Evolutionary conservation across 2,888 invertebrate genomes (phyloP), one percentile per base, ranked within the genome.

Genomic region (Nemotelus nigrinus): DNA sequence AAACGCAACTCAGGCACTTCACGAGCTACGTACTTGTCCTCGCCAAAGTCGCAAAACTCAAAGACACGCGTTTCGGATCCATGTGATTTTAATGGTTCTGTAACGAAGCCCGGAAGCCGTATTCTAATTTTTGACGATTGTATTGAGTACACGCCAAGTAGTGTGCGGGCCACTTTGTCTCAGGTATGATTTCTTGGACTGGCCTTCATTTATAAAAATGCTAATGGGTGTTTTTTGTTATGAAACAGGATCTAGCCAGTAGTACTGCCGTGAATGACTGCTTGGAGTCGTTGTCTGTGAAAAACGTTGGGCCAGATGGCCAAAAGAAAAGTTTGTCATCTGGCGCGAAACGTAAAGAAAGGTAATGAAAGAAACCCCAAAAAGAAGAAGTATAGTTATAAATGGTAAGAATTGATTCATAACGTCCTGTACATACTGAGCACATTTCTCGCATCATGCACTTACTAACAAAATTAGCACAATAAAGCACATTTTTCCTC

Each of bases 301-400:
- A 25, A 55, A 44, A 47, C 8, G 8, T 55, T 53, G 41, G 53
- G 68, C 44, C 60, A 25, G 65, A 63, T 41, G 48, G 45, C 5
- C 71, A 55, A 53, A 65, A 65, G n/a, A 65, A 65, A 47, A 57
- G 55, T 43, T 10, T 67, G 65, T 67, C 67, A 68, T 39, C 63
- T 39, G 78, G 77, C 44, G 60, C 53, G 25, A 78, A 78, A 63
- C 78, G 72, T 44, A 78, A 78, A 78, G 77, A 72, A 65, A 78
- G 78, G 78, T 75, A 63, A 63, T 67, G 39, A 68, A 68, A 5
- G 10, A 53, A 64, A 41, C 5, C 25, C 25, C 25, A 25, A 25
- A 4, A 53, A 53, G 50, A 53, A 25, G 39, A 50, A n/a, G 5
- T 6, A 6, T 25, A 25, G 25, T 25, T 25, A 25, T n/a, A 47